Base-by-base conservation (phyloP, 1,140 invertebrate species). In the Drosophila pseudoobscura region DNA sequence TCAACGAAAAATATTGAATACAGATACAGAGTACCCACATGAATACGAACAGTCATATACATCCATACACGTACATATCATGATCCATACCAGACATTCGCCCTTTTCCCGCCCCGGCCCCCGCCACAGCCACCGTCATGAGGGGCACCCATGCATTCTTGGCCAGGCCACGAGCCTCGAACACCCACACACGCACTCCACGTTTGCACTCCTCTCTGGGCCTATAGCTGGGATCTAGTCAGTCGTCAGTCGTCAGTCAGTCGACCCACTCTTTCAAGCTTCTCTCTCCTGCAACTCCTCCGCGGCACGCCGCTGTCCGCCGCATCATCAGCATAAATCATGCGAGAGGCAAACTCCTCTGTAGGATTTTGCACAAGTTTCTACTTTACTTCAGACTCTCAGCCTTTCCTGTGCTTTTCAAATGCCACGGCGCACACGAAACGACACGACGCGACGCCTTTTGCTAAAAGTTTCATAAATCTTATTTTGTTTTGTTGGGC, bases 381-480 rank as follows among this genome's bases (percentile, higher is more conserved):
- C 55, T 58, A 20, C 20, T 20, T 20, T 2, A 20, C 20, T 20
- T 20, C 56, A 43, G 57, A 35, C 44, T 75, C 49, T 39, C 39
- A 57, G 55, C 58, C 76, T 56, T 61, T 78, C 57, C 54, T 63
- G 62, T 47, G 59, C 68, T 62, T 80, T 85, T 75, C 78, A 77
- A 77, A 76, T 70, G 74, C 58, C 75, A 77, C 49, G 35, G 35
- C 35, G 13, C 35, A 56, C 31, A 13, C 35, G 35, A 39, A 11
- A 11, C 9, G 35, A 39, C 35, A 4, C 35, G 35, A 56, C 63
- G 56, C 75, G 78, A 78, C 82, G 83, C 70, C 83, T 87, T 87
- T 82, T 75, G 75, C 83, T 88, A 87, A 87, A 87, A 87, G 83
- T 87, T 88, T 82, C 83, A 88, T 88, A 88, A 88, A 88, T 88